Conservation (phyloP, 2,797 vertebrate species). For the Syncerus caffer region DNA sequence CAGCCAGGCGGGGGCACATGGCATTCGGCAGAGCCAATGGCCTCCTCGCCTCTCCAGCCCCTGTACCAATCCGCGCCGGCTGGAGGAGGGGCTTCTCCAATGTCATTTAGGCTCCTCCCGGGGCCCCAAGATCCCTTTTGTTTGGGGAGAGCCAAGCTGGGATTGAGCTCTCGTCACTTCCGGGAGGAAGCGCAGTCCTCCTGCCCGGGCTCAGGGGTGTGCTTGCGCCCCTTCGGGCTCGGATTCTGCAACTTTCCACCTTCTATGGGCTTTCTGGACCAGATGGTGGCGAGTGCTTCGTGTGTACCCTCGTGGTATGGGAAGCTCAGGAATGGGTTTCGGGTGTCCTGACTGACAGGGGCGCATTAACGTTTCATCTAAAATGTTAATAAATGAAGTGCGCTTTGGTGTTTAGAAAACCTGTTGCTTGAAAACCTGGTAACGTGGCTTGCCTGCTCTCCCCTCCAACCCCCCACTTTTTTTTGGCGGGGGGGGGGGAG, state of each 20-base stretch:
- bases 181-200: conserved; percentile 45
- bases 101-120: conserved; percentile 55
- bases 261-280: not conserved
- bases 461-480: not conserved
- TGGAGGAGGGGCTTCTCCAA: conserved; percentile 56
- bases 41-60: not conserved
- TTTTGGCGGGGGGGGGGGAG: not conserved
- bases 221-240: not conserved
- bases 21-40: conserved; percentile 52
- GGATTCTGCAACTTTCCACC: not conserved
- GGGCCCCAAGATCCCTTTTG: conserved; percentile 82
- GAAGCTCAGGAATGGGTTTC: not conserved
- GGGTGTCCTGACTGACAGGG: not conserved
- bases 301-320: not conserved
- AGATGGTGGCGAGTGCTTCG: not conserved
- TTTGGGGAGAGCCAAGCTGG: conserved; percentile 77
- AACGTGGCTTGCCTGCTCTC: not conserved
- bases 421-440: not conserved
- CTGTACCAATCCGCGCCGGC: conserved; percentile 47
- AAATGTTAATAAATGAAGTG: not conserved
- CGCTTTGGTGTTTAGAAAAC: not conserved
- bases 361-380: not conserved
- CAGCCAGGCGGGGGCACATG: not conserved
- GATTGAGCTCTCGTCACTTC: conserved; percentile 82
- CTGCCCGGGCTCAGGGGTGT: rapidly evolving